These are phyloP conservation scores for Trachelus tabidus DNA, from an alignment of 2,888 invertebrate species.

Conservation along the genomic window DNA sequence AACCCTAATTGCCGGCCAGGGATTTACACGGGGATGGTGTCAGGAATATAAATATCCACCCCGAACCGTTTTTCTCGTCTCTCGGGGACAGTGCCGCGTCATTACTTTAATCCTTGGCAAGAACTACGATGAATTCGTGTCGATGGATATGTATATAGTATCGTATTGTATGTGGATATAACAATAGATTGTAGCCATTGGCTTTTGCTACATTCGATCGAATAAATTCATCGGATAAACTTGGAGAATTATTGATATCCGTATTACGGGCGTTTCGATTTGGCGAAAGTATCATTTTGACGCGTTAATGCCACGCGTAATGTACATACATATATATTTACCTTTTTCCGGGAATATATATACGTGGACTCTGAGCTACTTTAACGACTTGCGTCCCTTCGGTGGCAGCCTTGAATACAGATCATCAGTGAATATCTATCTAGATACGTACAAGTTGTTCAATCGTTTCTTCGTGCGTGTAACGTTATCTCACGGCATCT, in stretches of 20 bases:
- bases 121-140: background rate
- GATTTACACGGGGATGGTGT: slow-evolving; percentile 50
- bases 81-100: background rate
- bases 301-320: background rate
- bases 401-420: background rate
- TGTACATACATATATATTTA: background rate
- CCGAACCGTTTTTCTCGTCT: slow-evolving; percentile 22
- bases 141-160: background rate
- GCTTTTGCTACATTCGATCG: background rate
- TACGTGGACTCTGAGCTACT: background rate
- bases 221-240: background rate
- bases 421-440: background rate
- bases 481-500: background rate
- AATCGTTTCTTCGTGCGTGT: background rate
- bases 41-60: slow-evolving; percentile 53
- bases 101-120: background rate
- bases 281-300: background rate
- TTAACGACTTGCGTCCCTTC: background rate
- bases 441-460: background rate
- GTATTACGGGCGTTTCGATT: background rate
- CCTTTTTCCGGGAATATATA: background rate
- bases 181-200: background rate
- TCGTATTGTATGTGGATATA: background rate
- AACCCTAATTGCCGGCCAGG: slow-evolving; percentile 53
- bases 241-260: background rate